phyloP scores from a whole-genome alignment of 2,113 vertebrate genomes.

The Salvelinus namaycush region DNA sequence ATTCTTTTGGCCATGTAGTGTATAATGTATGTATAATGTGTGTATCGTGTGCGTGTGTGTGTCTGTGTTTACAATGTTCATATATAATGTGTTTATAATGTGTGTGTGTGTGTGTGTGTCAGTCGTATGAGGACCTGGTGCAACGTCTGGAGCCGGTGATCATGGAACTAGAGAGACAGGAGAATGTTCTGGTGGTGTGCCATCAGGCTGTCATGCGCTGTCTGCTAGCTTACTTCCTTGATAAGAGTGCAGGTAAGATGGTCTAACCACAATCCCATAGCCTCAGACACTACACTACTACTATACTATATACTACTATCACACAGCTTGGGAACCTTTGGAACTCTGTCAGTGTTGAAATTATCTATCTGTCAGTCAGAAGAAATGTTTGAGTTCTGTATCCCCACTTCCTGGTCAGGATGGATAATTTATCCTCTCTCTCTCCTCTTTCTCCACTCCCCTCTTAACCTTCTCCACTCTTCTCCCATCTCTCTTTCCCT shows the following conservation, averaged over 20 bases:
- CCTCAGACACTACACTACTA: conserved; percentile 19
- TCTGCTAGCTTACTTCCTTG: conserved; percentile 90
- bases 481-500: neutral
- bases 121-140: conserved; percentile 93
- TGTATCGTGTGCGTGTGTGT: neutral
- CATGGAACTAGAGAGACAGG: conserved; percentile 93
- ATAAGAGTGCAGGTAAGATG: conserved; percentile 84
- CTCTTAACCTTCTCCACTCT: neutral
- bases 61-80: too few relatives aligned
- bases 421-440: too few relatives aligned
- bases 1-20: too few relatives aligned
- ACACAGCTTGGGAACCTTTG: too few relatives aligned
- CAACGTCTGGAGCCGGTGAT: conserved; percentile 92
- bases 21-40: neutral
- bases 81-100: too few relatives aligned
- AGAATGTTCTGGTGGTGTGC: conserved; percentile 89
- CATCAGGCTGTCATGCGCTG: conserved; percentile 92
- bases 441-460: conserved; percentile 63
- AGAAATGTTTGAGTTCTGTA: too few relatives aligned
- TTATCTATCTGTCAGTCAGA: too few relatives aligned
- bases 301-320: too few relatives aligned
- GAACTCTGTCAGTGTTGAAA: too few relatives aligned
- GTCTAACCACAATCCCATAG: conserved; percentile 75
- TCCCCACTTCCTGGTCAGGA: too few relatives aligned
- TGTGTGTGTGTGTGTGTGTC: conserved; percentile 8